Percentiles rank a stretch among this genome's conserved stretches.
Conservation (phyloP, 2,113 vertebrate species). For the Seriola aureovittata region DNA sequence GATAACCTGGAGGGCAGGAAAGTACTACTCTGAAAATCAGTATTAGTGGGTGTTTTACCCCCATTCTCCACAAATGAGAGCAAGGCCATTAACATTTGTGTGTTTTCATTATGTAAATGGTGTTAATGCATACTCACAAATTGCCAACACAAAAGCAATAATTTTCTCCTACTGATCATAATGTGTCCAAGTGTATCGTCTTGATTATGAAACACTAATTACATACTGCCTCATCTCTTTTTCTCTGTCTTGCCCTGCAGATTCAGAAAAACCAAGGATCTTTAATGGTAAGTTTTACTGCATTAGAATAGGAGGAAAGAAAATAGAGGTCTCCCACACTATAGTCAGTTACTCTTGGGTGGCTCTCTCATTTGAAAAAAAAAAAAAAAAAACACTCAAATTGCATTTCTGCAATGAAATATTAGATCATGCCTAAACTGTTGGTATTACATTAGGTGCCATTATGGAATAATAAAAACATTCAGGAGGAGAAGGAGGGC, state of each 20-base stretch:
- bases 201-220: slow-evolving; percentile 99
- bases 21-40: slow-evolving; percentile 89
- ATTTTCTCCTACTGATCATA: slow-evolving; percentile 99
- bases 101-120: slow-evolving; percentile 99
- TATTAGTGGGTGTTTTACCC: slow-evolving; percentile 97
- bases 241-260: slow-evolving; percentile 86
- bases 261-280: slow-evolving; percentile 99
- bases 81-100: slow-evolving; percentile 99
- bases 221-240: slow-evolving; percentile 91
- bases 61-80: slow-evolving; percentile 95
- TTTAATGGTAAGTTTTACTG: slow-evolving; percentile 99
- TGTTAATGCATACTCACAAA: slow-evolving; percentile 99
- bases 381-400: slow-evolving; percentile 90
- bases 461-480: slow-evolving; percentile 97
- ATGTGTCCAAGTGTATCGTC: slow-evolving; percentile 99
- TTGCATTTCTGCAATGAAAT: slow-evolving; percentile 93
- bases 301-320: slow-evolving; percentile 79
- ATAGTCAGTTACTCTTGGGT: slow-evolving; percentile 92
- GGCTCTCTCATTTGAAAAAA: slow-evolving; percentile 90
- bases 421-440: slow-evolving; percentile 93
- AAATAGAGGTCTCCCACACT: slow-evolving; percentile 81
- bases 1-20: slow-evolving; percentile 96
- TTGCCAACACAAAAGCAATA: slow-evolving; percentile 99
- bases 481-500: slow-evolving; percentile 87
- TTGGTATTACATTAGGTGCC: slow-evolving; percentile 95